phyloP scores from a whole-genome alignment of 2,113 vertebrate genomes.

The Melanostigma gelatinosum region DNA sequence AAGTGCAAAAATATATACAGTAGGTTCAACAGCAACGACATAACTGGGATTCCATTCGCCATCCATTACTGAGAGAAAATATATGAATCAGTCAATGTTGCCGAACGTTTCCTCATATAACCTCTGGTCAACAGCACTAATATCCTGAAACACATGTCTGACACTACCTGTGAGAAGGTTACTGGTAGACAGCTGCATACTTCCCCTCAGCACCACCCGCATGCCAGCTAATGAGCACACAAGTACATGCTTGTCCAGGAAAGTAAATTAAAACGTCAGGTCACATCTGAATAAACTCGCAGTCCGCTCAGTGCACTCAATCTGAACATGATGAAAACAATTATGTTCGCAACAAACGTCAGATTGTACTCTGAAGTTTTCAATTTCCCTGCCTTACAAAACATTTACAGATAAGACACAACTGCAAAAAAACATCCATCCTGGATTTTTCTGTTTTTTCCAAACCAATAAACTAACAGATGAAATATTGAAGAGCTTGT shows the following conservation, averaged over 20 bases:
- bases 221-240: neutral
- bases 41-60: neutral
- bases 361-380: conserved; percentile 27
- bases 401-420: conserved; percentile 40
- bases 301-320: neutral
- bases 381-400: conserved; percentile 29
- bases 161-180: conserved; percentile 40
- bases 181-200: conserved; percentile 4
- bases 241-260: neutral
- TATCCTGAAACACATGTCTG: conserved; percentile 60
- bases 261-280: neutral
- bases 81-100: conserved; percentile 26
- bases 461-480: conserved; percentile 75
- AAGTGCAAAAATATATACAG: neutral
- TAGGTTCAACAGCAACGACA: neutral
- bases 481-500: conserved; percentile 79
- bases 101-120: conserved; percentile 21
- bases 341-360: conserved; percentile 17
- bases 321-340: neutral
- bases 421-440: conserved; percentile 36
- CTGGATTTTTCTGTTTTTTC: conserved; percentile 35
- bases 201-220: conserved; percentile 12
- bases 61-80: conserved; percentile 2
- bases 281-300: neutral
- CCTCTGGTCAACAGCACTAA: conserved; percentile 40